Conservation (phyloP, 1,140 invertebrate species). For the Streblospio benedicti region DNA sequence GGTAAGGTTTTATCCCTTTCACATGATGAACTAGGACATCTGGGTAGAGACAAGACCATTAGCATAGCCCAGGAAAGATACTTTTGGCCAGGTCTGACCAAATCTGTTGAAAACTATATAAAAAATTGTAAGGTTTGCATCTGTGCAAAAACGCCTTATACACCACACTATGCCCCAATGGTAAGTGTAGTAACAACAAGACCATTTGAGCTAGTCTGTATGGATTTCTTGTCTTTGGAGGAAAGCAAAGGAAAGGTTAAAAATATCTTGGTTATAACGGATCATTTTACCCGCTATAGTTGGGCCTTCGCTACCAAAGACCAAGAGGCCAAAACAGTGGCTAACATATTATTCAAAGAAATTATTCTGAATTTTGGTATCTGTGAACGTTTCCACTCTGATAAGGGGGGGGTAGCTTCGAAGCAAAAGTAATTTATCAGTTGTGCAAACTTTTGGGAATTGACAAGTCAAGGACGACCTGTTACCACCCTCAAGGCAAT, state of each 20-base stretch:
- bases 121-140: no score
- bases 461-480: neutral
- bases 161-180: no score
- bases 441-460: neutral
- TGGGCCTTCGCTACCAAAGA: conserved; percentile 40
- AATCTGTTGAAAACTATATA: no score
- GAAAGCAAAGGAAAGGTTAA: neutral
- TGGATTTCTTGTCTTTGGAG: conserved; percentile 2
- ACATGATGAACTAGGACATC: no score
- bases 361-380: no score
- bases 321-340: conserved; percentile 39
- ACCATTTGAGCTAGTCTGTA: conserved; percentile 1
- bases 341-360: conserved; percentile 35
- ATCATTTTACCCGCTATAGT: conserved; percentile 44
- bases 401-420: neutral
- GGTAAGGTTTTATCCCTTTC: no score
- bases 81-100: no score
- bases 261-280: conserved; percentile 36
- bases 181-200: neutral
- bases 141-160: no score
- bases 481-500: neutral
- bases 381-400: no score
- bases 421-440: neutral
- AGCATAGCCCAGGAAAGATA: no score
- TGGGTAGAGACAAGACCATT: no score